Evolutionary conservation across 1,140 invertebrate species (phyloP), one percentile per base, ranked within the genome.

Genomic region (Bombus superbus): DNA sequence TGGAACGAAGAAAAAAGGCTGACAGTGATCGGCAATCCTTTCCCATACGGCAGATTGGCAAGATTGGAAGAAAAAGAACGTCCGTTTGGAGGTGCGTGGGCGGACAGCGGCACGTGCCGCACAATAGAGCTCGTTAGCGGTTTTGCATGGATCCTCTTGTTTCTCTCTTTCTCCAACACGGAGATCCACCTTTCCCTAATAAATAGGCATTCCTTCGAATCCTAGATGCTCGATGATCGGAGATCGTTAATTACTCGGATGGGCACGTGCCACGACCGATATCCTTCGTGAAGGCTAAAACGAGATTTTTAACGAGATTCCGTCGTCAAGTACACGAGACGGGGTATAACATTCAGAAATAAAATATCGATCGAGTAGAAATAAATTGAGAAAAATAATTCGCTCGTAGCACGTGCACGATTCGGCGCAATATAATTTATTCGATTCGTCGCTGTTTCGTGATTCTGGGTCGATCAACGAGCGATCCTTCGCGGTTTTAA

Each of bases 81-180:
- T 90, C 85, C 79, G 83, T 88, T 91, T 85, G 86, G 64, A 88
- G 73, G 89, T 77, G 77, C 72, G 87, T 93, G 92, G 92, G 92
- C 92, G 92, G 92, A 93, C 92, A 93, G 88, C 85, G 87, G 88
- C 90, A 82, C 85, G 81, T 89, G 92, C 89, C 86, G n/a, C 53
- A 93, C 90, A 93, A 93, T 93, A 74, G 92, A 89, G 71, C 87
- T 90, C 89, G 88, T 89, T 91, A 91, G 71, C 85, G 57, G 92
- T 88, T 89, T 79, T 82, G 72, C 86, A 86, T 86, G 78, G 18
- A 86, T 81, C 73, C 87, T 83, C 88, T 84, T 88, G 86, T 88
- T 85, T 83, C 59, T 83, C 84, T 80, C 78, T 89, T 86, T 88
- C 87, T 83, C 59, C 78, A 82, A 89, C 32, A 86, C 88, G 85